phyloP scores from a whole-genome alignment of 2,797 vertebrate genomes.

The Streptopelia turtur region DNA sequence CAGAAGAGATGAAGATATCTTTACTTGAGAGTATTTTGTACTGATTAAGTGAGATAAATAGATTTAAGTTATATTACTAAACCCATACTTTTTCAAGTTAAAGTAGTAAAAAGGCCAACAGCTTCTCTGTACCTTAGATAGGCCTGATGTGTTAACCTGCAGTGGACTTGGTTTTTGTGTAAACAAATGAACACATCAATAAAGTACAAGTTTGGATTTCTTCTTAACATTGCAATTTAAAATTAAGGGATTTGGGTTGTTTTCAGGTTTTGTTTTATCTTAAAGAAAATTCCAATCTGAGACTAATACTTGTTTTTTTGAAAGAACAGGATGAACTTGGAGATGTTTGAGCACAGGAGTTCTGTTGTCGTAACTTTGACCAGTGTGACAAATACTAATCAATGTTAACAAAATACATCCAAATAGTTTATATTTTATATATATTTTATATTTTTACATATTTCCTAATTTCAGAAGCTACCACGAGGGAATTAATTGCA shows the following conservation, averaged over 20 bases:
- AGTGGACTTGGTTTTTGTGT: not conserved
- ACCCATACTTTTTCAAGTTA: not conserved
- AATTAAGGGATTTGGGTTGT: not conserved
- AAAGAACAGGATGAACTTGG: not conserved
- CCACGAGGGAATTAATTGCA: not conserved
- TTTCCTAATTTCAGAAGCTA: not conserved
- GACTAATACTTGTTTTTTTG: not conserved
- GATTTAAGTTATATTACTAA: not conserved
- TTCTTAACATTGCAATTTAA: not conserved
- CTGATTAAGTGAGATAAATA: not conserved
- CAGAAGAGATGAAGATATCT: not conserved
- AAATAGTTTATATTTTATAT: not conserved
- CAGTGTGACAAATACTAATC: not conserved
- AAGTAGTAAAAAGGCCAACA: not conserved
- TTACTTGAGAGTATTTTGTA: not conserved
- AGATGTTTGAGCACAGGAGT: not conserved
- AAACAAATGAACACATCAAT: not conserved
- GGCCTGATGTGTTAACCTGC: not conserved
- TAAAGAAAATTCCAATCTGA: not conserved
- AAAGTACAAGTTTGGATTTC: not conserved
- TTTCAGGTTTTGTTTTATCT: not conserved
- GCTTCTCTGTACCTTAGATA: not conserved
- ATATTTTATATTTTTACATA: not conserved
- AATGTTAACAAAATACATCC: not conserved
- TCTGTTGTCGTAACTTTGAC: not conserved